phyloP scores from a whole-genome alignment of 2,888 invertebrate genomes.

The Polydrusus tereticollis region DNA sequence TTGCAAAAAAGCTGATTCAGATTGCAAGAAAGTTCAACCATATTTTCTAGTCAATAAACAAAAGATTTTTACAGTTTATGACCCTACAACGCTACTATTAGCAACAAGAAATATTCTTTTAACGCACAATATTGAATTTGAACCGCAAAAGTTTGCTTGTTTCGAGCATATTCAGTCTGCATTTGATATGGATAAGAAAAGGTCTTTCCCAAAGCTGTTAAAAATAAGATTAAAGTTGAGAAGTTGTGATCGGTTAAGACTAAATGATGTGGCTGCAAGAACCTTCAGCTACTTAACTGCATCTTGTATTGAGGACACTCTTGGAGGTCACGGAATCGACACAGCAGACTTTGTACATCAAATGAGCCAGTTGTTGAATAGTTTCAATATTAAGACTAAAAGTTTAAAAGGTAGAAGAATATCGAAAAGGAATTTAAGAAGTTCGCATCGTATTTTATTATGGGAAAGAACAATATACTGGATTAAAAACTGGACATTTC shows the following conservation, averaged over 20 bases:
- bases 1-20: background rate
- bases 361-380: background rate
- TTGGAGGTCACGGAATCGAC: background rate
- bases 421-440: too few relatives aligned
- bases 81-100: background rate
- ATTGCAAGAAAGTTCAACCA: background rate
- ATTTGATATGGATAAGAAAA: background rate
- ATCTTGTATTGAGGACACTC: background rate
- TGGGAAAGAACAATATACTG: background rate
- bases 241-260: background rate
- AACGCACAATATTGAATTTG: background rate
- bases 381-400: background rate
- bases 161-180: background rate
- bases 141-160: background rate
- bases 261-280: background rate
- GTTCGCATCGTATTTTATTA: too few relatives aligned
- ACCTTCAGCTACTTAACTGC: background rate
- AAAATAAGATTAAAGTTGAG: background rate
- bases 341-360: background rate
- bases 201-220: background rate
- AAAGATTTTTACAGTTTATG: background rate
- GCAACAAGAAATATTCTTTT: background rate
- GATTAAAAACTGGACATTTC: background rate
- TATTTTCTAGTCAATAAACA: background rate
- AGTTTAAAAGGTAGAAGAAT: background rate